A percentile compares a stretch with the other conserved stretches of the same genome.
Evolutionary conservation across 2,888 invertebrate genomes (phyloP).

Genomic region (Antheraea yamamai): DNA sequence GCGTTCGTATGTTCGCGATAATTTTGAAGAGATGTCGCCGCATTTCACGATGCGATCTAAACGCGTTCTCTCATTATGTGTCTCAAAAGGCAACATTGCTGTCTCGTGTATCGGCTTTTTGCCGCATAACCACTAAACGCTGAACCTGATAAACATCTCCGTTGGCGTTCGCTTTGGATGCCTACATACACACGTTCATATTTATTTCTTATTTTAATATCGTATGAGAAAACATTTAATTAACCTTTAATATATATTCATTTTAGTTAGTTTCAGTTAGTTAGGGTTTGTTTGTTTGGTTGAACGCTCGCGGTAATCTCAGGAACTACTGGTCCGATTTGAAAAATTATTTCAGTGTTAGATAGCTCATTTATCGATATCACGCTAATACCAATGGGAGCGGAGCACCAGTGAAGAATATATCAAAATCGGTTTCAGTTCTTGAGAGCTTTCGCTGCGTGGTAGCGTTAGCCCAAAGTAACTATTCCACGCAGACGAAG

Average conservation of each 20-base stretch:
- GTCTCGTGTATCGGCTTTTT: conserved; percentile 33
- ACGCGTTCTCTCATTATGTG: conserved; percentile 27
- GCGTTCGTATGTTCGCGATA: background rate
- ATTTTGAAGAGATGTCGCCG: conserved; percentile 20
- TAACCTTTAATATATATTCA: background rate
- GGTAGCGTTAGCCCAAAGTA: too few relatives aligned
- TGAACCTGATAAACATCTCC: conserved; percentile 22
- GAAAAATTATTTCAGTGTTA: too few relatives aligned
- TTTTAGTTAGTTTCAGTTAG: too few relatives aligned
- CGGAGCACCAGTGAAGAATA: too few relatives aligned
- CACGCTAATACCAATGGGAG: too few relatives aligned
- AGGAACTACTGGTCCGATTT: too few relatives aligned
- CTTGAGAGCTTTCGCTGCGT: too few relatives aligned
- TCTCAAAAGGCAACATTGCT: conserved; percentile 30
- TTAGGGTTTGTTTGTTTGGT: too few relatives aligned
- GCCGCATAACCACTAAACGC: conserved; percentile 16
- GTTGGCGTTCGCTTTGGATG: conserved; percentile 13
- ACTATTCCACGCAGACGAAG: too few relatives aligned
- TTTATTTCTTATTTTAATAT: background rate
- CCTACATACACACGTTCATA: background rate
- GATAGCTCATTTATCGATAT: too few relatives aligned
- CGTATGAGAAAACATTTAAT: background rate
- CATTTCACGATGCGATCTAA: conserved; percentile 22
- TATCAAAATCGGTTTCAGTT: too few relatives aligned
- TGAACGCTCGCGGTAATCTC: too few relatives aligned